phyloP scores from a whole-genome alignment of 2,888 invertebrate genomes.

The Agonopterix heracliana region DNA sequence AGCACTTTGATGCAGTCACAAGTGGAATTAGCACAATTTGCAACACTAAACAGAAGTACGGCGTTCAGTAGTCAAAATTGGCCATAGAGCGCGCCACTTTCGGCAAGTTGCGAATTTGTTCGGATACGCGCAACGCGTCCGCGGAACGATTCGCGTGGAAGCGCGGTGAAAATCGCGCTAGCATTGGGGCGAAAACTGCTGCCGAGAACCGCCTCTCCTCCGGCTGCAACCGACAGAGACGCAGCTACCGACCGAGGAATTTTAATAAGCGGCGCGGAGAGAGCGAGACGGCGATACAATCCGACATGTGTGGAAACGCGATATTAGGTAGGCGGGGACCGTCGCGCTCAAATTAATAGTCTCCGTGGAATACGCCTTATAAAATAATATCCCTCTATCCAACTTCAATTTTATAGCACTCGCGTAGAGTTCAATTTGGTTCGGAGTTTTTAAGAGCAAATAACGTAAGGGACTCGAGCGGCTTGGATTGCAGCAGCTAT shows the following conservation, averaged over 20 bases:
- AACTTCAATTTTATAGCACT: slow-evolving; percentile 24
- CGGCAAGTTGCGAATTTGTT: slow-evolving; percentile 37
- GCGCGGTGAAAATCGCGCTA: slow-evolving; percentile 69
- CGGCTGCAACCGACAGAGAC: slow-evolving; percentile 54
- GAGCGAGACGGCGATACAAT: slow-evolving; percentile 64
- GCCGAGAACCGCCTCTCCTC: slow-evolving; percentile 56
- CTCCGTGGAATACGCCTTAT: slow-evolving; percentile 69
- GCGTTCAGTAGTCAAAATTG: slow-evolving; percentile 13
- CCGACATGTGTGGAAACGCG: slow-evolving; percentile 71
- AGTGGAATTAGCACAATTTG: slow-evolving; percentile 34
- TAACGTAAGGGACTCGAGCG: slow-evolving; percentile 46
- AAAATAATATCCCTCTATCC: slow-evolving; percentile 18
- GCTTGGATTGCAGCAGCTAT: slow-evolving; percentile 70
- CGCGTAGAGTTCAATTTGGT: slow-evolving; percentile 25
- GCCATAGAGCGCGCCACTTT: slow-evolving; percentile 26
- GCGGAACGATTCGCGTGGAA: slow-evolving; percentile 67
- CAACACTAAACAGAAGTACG: slow-evolving; percentile 24
- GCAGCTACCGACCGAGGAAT: slow-evolving; percentile 70
- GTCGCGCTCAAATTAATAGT: slow-evolving; percentile 75
- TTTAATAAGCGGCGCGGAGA: slow-evolving; percentile 73
- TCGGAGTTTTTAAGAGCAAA: slow-evolving; percentile 24
- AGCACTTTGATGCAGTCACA: slow-evolving; percentile 23
- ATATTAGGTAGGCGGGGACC: slow-evolving; percentile 70
- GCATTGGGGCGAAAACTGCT: slow-evolving; percentile 61
- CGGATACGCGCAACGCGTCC: slow-evolving; percentile 40